These are phyloP conservation scores for Hydrozoanthus tunicans DNA, from an alignment of 64 coral and sea anemone species.

Conservation along the genomic window DNA sequence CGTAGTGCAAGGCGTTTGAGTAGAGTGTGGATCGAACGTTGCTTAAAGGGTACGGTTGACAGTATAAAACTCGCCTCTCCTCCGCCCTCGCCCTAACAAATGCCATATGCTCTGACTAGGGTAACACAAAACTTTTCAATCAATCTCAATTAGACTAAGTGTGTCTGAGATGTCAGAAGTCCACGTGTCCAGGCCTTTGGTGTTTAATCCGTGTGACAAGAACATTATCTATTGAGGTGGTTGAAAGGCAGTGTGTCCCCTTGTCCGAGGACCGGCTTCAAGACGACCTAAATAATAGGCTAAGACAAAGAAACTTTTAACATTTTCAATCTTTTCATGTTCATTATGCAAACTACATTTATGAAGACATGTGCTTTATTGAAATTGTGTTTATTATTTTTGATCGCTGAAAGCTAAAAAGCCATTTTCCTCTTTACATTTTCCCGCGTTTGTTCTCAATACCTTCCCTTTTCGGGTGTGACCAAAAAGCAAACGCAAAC, in stretches of 20 bases:
- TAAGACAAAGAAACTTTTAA: slow-evolving; percentile 53
- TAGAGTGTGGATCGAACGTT: too few species aligned
- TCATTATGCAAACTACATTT: slow-evolving; percentile 65
- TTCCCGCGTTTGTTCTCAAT: not conserved
- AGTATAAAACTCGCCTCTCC: not conserved
- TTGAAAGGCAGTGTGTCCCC: slow-evolving; percentile 22
- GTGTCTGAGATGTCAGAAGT: slow-evolving; percentile 48
- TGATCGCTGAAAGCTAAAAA: slow-evolving; percentile 25
- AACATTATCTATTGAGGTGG: slow-evolving; percentile 39
- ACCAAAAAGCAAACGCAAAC: not conserved
- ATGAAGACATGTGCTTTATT: slow-evolving; percentile 61
- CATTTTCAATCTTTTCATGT: slow-evolving; percentile 64
- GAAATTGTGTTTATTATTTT: slow-evolving; percentile 44
- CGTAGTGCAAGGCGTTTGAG: too few species aligned
- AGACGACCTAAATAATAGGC: slow-evolving; percentile 19
- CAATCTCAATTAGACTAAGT: slow-evolving; percentile 62
- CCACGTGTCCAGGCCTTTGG: slow-evolving; percentile 34
- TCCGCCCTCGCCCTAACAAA: slow-evolving; percentile 23
- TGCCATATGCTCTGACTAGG: slow-evolving; percentile 26
- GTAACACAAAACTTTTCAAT: slow-evolving; percentile 63
- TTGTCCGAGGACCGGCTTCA: slow-evolving; percentile 19
- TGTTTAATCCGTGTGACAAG: slow-evolving; percentile 61
- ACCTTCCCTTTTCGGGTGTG: not conserved
- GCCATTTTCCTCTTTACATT: not conserved
- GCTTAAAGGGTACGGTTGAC: too few species aligned